Evolutionary conservation across 1,140 invertebrate species (phyloP), one percentile per base, ranked within the genome.

Genomic region (Papilio dardanus): DNA sequence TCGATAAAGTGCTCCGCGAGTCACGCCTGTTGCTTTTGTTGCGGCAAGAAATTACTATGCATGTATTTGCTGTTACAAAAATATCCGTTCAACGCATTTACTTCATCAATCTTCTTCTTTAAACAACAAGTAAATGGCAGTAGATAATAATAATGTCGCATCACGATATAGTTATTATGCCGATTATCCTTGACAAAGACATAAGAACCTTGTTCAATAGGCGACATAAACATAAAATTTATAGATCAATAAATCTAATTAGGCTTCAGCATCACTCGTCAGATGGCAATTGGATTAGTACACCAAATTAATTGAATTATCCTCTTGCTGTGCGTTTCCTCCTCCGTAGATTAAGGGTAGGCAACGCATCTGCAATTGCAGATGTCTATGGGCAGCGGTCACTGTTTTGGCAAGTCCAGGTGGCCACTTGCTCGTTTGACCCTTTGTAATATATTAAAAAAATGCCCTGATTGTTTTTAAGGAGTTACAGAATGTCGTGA

Each of bases 21-120:
- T 19, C 14, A 42, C 67, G 67, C 67, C 67, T 69, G 67, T 37
- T 21, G 3, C 5, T 69, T 69, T 69, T 69, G 42, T 40, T 14
- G 67, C 35, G 35, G 67, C 67, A 69, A 69, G 8, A 33, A 21
- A 69, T 40, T 21, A 35, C 28, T 66, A 28, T 14, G 54, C n/a
- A 35, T 66, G 16, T 16, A 12, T 30, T 62, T 28, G 5, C 24
- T 16, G 30, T 28, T 62, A 62, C 24, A 14, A 62, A 62, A 62
- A 62, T 46, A 46, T 19, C n/a, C 42, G n/a, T 19, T 46, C 1
- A 2, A 14, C 14, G 21, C 12, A 4, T 14, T 30, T 62, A 62
- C 54, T 30, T 62, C 3, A 12, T 28, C 24, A 14, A 0, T 24
- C 50, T 24, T 54, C 3, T 5, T 54, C 24, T n/a, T 19, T 46